Base-by-base conservation (phyloP, 2,888 invertebrate species). In the Spilosoma lubricipeda region DNA sequence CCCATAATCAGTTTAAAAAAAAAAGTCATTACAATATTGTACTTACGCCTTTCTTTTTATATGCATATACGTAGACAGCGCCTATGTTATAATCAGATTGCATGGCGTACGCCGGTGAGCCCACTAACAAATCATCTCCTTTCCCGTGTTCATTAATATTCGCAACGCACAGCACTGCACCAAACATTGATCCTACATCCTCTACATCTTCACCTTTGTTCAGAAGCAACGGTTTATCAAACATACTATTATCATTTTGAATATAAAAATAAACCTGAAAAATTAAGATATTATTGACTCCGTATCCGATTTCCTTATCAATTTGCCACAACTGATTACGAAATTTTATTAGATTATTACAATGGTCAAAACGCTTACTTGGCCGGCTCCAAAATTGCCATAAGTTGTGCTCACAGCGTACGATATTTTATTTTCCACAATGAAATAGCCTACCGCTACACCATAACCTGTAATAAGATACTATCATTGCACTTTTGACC, bases 61-160 rank as follows among this genome's bases (percentile, higher is more conserved):
- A 74, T 39, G 80, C 70, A 83, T 95, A 97, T n/a, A 96, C 89
- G 80, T 96, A 96, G 1, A 97, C 96, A 59, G 94, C 95, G 0
- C 97, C 97, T 48, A 93, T 91, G 79, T 97, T 96, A 77, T 90
- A 92, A 0, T 75, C 71, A 48, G 71, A 45, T 1, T 48, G 8
- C 0, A 30, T 67, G 0, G 90, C 88, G 56, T 89, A 92, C 23
- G 91, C 87, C 0, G 97, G 97, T 0, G 97, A 97, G 0, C 97
- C 97, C 0, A 97, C 96, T 0, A 97, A 85, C 3, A 97, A 85
- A 70, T 97, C 96, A 64, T 48, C n/a, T 36, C 33, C 48, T 30
- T n/a, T n/a, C 0, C 15, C 33, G n/a, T 1, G 39, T 67, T 45
- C 27, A 13, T 42, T 70, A 2, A 63, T 56, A 63, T 63, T 69